Evolutionary conservation across 2,113 vertebrate species (phyloP), one percentile per base, ranked within the genome.

Genomic region (Marmota flaviventris): DNA sequence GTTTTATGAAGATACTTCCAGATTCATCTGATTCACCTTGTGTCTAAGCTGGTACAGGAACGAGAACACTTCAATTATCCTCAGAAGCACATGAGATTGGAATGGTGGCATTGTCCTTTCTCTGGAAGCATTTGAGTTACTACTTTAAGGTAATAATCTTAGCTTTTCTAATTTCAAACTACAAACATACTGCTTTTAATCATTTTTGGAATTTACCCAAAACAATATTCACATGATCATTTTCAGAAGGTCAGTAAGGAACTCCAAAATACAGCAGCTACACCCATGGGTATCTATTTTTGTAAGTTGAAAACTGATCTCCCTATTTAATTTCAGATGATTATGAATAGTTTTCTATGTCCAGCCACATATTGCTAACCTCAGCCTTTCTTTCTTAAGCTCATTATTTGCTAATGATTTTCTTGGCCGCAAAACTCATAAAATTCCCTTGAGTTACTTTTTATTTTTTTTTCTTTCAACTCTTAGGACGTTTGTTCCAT

Each of bases 401-500:
- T 96, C 81, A 69, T 69, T 91, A 0, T 96, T 98, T 96, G n/a
- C 61, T 96, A 93, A 96, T 84, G 67, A 42, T 53, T 95, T 97
- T 97, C 37, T 97, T 67, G 79, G 42, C 90, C n/a, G 89, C 96
- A 84, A 91, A 98, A 95, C 89, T 95, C 95, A 77, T 78, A 87
- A 91, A 97, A 97, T 97, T 92, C 83, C 95, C 94, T 83, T 27
- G 92, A 94, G 96, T 77, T 97, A 25, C 94, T 97, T 51, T 51
- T 51, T 97, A 96, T 96, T 96, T 94, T 27, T 53, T 34, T 53
- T 42, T 63, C 69, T 14, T 32, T 29, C 91, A 98, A 98, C 97
- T 98, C 96, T 97, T 94, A 96, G 97, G 98, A 98, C 96, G 85
- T 97, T 83, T 94, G 95, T 98, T 98, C 98, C 99, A 99, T 99